Base-by-base conservation (phyloP, 2,888 invertebrate species). In the Eustalomyia histrio region DNA sequence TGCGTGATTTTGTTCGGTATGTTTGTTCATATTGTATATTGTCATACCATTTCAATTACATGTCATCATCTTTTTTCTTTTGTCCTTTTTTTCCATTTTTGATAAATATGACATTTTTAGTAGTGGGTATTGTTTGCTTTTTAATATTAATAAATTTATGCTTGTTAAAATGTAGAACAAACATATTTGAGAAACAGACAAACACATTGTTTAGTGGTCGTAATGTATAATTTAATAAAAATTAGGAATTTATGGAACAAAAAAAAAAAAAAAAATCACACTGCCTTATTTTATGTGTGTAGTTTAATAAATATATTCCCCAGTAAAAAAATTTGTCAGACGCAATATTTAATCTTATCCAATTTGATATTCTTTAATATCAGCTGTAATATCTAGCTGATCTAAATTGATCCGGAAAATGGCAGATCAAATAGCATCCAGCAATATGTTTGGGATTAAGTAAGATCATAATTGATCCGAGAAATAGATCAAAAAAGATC, bases 1-100 rank as follows among this genome's bases (percentile, higher is more conserved):
- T 83, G 84, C 83, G 76, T 82, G 83, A 84, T 84, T 84, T 83
- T 81, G 80, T 68, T 55, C 60, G 76, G 67, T 84, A 84, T 47
- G 43, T 47, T n/a, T 47, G 43, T 47, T n/a, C 61, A 73, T 84
- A 29, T 84, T 80, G 63, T 76, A 80, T 76, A 58, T 76, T 83
- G 80, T 64, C 80, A 72, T 67, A 73, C 79, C 55, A 81, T 69
- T 79, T 83, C 81, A 81, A 83, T 81, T 76, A 76, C 75, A 83
- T 79, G 75, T 81, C 76, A 76, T 80, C 73, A 72, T 73, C 57
- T 39, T 67, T 65, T 24, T 58, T 58, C 10, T n/a, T 64, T 16
- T 72, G 14, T 60, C 14, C 53, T 50, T 68, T 64, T 50, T 67
- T 72, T 58, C 21, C 10, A 58, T 64, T 65, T 55, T 8, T 43